Evolutionary conservation across 2,797 vertebrate species (phyloP).

Genomic region (Etheostoma perlongum): DNA sequence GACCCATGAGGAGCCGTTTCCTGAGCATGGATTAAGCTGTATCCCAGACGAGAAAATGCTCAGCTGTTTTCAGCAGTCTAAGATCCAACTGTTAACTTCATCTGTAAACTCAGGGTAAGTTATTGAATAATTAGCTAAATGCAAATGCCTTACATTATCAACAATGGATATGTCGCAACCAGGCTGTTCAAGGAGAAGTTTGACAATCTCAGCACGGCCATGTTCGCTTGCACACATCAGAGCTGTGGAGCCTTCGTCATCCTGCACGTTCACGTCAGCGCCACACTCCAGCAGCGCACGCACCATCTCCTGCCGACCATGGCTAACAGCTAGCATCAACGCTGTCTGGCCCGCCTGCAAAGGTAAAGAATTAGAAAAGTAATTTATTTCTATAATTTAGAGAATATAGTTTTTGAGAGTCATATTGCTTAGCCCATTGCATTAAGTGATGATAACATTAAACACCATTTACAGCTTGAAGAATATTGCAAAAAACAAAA

Average conservation of each 20-base stretch:
- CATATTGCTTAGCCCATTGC: background rate
- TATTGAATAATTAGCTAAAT: background rate
- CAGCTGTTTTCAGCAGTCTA: constrained; percentile 40
- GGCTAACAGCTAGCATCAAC: constrained; percentile 95
- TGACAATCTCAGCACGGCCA: constrained; percentile 91
- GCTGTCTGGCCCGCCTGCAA: constrained; percentile 94
- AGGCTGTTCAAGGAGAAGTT: constrained; percentile 91
- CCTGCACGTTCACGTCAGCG: constrained; percentile 91
- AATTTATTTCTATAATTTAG: rapidly evolving
- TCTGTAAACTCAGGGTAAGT: constrained; percentile 10
- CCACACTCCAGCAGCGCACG: constrained; percentile 89
- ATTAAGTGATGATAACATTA: background rate
- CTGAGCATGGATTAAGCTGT: constrained; percentile 65
- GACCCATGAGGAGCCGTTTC: constrained; percentile 63
- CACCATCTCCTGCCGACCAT: constrained; percentile 94
- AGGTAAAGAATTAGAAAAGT: constrained; percentile 11
- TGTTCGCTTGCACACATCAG: constrained; percentile 98
- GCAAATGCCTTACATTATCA: constrained; percentile 88
- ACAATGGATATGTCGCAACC: constrained; percentile 89
- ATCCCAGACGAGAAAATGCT: constrained; percentile 57
- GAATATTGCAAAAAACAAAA: background rate
- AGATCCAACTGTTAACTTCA: constrained; percentile 12
- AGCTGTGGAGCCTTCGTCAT: constrained; percentile 94
- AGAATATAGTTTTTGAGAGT: background rate
- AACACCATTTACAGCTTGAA: background rate